Evolutionary conservation across 2,888 invertebrate species (phyloP).

Genomic region (Drosophila monieri): DNA sequence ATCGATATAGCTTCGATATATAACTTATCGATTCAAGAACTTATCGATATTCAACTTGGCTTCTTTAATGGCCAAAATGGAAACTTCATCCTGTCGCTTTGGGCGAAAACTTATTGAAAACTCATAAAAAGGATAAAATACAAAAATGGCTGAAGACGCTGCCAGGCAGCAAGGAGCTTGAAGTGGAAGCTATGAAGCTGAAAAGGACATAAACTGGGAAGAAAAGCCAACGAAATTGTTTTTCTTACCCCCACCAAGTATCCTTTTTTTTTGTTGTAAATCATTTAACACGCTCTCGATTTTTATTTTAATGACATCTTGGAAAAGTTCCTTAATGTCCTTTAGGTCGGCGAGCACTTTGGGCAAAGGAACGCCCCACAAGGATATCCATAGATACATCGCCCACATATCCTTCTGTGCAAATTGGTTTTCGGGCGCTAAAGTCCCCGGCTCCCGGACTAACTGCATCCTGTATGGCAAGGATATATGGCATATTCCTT

Average conservation of each 20-base stretch:
- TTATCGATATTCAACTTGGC: constrained; percentile 33
- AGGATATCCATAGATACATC: not conserved
- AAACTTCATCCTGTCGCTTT: constrained; percentile 17
- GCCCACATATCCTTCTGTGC: constrained; percentile 16
- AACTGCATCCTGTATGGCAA: constrained; percentile 1
- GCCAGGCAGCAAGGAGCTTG: not conserved
- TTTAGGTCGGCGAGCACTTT: constrained; percentile 10
- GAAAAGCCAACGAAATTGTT: constrained; percentile 59
- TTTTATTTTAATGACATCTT: constrained; percentile 73
- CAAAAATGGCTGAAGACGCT: constrained; percentile 32
- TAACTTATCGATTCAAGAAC: constrained; percentile 11
- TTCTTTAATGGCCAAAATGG: constrained; percentile 27
- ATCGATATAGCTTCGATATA: constrained; percentile 3
- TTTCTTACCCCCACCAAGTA: constrained; percentile 24
- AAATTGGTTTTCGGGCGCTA: constrained; percentile 27
- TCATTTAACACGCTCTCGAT: constrained; percentile 76
- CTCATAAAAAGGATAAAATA: constrained; percentile 66
- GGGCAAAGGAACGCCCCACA: constrained; percentile 7
- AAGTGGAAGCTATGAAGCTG: constrained; percentile 7
- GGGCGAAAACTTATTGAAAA: constrained; percentile 67
- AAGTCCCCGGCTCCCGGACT: constrained; percentile 1
- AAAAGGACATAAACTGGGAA: constrained; percentile 48
- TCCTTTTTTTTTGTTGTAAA: constrained; percentile 55
- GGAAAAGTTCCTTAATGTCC: constrained; percentile 71
- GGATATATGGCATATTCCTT: not conserved